phyloP scores from a whole-genome alignment of 2,888 invertebrate genomes.

The Hanleya hanleyi region DNA sequence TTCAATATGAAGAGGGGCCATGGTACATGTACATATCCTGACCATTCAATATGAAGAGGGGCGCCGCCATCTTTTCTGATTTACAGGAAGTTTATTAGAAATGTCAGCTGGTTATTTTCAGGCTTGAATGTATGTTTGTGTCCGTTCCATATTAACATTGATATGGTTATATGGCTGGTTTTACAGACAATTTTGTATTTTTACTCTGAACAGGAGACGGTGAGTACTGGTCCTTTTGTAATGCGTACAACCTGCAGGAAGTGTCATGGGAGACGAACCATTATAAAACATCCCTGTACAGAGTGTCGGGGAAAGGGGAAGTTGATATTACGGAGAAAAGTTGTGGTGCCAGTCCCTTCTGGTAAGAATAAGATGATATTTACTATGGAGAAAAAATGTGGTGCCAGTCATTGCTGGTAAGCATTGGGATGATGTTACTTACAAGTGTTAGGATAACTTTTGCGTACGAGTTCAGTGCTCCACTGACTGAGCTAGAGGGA shows the following conservation, averaged over 20 bases:
- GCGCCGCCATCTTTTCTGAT: background rate
- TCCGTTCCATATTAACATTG: background rate
- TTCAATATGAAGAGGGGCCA: too few relatives aligned
- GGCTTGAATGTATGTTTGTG: background rate
- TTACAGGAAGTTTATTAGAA: too few relatives aligned
- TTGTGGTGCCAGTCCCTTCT: slow-evolving; percentile 95
- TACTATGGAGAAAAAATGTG: too few relatives aligned
- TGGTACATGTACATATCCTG: too few relatives aligned
- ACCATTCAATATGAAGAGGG: background rate
- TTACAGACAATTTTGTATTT: too few relatives aligned
- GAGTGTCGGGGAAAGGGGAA: slow-evolving; percentile 97
- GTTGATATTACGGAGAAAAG: slow-evolving; percentile 88
- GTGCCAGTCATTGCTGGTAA: too few relatives aligned
- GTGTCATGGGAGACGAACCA: slow-evolving; percentile 79
- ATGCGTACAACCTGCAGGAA: slow-evolving; percentile 97
- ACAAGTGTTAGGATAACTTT: too few relatives aligned
- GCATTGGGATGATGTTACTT: too few relatives aligned
- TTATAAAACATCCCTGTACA: slow-evolving; percentile 90
- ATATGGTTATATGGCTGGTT: background rate
- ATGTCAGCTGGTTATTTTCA: too few relatives aligned
- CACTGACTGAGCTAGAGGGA: too few relatives aligned
- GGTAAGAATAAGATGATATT: too few relatives aligned
- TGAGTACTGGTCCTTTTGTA: slow-evolving; percentile 88
- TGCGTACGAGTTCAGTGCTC: too few relatives aligned
- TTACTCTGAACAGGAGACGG: slow-evolving; percentile 72